Evolutionary conservation across 1,140 invertebrate genomes (phyloP).

Genomic region (Tetramorium simillimum): DNA sequence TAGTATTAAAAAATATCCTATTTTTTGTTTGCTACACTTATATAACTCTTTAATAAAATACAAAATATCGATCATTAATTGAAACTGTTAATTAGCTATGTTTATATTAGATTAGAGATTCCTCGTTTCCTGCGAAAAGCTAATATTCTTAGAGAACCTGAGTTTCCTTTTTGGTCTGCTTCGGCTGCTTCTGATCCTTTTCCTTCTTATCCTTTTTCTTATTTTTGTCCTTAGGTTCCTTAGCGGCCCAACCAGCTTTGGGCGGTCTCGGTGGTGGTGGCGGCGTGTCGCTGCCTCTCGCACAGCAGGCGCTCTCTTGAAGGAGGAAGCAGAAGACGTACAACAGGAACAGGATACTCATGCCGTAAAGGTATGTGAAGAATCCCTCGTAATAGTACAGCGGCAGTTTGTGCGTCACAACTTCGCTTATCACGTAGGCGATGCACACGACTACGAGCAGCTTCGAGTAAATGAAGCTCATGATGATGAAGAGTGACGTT

Average conservation of each 20-base stretch:
- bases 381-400: constrained; percentile 98
- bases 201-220: constrained; percentile 85
- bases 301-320: constrained; percentile 94
- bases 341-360: constrained; percentile 97
- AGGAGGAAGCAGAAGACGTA: constrained; percentile 99
- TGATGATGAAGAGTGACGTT: constrained; percentile 97
- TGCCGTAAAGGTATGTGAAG: constrained; percentile 98
- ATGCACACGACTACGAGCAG: constrained; percentile 96
- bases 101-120: neutral
- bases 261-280: constrained; percentile 90
- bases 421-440: constrained; percentile 96
- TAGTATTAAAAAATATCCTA: too few species aligned
- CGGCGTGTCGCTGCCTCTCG: constrained; percentile 88
- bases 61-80: neutral
- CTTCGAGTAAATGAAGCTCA: constrained; percentile 97
- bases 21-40: too few species aligned
- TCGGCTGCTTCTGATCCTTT: constrained; percentile 84
- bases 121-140: neutral
- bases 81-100: neutral
- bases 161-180: constrained; percentile 87
- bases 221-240: constrained; percentile 89
- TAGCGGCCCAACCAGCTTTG: constrained; percentile 87
- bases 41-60: too few species aligned
- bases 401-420: constrained; percentile 95
- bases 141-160: constrained; percentile 79